Evolutionary conservation across 1,140 invertebrate genomes (phyloP), one percentile per base, ranked within the genome.

Genomic region (Drosophila sproati): DNA sequence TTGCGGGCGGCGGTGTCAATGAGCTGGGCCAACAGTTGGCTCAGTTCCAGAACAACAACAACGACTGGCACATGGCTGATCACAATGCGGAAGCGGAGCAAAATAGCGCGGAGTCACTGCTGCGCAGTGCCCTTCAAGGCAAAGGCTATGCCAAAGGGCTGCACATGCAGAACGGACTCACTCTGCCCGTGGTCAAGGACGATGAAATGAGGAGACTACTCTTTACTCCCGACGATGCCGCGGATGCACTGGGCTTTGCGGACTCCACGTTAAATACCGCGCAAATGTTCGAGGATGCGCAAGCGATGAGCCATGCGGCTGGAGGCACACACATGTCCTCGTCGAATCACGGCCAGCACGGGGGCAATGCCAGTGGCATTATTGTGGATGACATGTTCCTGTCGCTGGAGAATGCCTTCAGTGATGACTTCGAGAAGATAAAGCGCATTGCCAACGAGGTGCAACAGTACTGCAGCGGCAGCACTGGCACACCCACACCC

Each of bases 41-140:
- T 12, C 93, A 94, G 83, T 95, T 94, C 61, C 95, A 95, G 67
- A 96, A 96, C 79, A 96, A 96, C 75, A 96, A 96, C 87, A 96
- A 97, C 92, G 96, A 96, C 80, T 96, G 96, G 96, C 96, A 96
- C 80, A 93, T 96, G 59, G 95, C 95, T 2, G 95, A 96, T 85
- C 94, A 96, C 86, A 96, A 96, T 89, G 93, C 94, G 45, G 94
- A 95, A 50, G 93, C 94, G 54, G 94, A 95, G 12, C 76, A 92
- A 76, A 94, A 94, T 34, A 93, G 94, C 0, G 94, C 95, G 6
- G 96, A 97, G 78, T 97, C 96, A 31, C 92, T 97, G 56, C 91
- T 97, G 68, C 93, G 97, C 73, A 97, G 95, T 90, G 97, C 96
- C 6, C 94, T 97, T 29, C 96, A 97, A 90, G 97, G 96, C 1